phyloP scores from a whole-genome alignment of 1,140 invertebrate species.

The Trichogramma pretiosum region DNA sequence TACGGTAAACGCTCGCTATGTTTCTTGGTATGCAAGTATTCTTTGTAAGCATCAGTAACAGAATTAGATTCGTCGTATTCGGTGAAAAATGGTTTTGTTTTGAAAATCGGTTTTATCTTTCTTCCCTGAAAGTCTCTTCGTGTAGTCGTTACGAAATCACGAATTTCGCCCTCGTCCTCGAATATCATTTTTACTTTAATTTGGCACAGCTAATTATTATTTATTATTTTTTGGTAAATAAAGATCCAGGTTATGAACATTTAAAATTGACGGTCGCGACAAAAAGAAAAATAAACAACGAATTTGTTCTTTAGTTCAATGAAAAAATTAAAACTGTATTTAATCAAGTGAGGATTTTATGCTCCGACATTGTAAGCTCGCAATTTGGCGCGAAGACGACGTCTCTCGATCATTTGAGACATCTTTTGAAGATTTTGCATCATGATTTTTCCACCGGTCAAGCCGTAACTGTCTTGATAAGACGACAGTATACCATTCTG shows the following conservation, averaged over 20 bases:
- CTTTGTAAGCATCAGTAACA: constrained; percentile 24
- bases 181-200: constrained; percentile 21
- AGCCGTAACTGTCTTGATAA: constrained; percentile 31
- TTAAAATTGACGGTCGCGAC: constrained; percentile 4
- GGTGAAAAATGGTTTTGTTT: constrained; percentile 5
- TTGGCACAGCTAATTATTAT: too few species aligned
- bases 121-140: constrained; percentile 24
- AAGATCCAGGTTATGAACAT: constrained; percentile 5
- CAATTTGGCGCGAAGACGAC: too few species aligned
- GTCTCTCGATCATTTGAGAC: too few species aligned
- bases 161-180: constrained; percentile 27
- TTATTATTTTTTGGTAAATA: not conserved
- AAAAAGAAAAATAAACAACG: not conserved
- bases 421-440: constrained; percentile 21
- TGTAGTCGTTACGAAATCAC: constrained; percentile 27
- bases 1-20: constrained; percentile 19
- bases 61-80: constrained; percentile 19
- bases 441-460: constrained; percentile 28
- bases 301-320: not conserved
- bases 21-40: constrained; percentile 20
- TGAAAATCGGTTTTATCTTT: not conserved
- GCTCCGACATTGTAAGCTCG: too few species aligned
- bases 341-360: too few species aligned
- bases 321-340: not conserved
- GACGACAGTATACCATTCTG: constrained; percentile 22